Percentiles rank a stretch among this genome's conserved stretches.
Evolutionary conservation across 2,888 invertebrate genomes (phyloP).

Genomic region (Lithophane socia): DNA sequence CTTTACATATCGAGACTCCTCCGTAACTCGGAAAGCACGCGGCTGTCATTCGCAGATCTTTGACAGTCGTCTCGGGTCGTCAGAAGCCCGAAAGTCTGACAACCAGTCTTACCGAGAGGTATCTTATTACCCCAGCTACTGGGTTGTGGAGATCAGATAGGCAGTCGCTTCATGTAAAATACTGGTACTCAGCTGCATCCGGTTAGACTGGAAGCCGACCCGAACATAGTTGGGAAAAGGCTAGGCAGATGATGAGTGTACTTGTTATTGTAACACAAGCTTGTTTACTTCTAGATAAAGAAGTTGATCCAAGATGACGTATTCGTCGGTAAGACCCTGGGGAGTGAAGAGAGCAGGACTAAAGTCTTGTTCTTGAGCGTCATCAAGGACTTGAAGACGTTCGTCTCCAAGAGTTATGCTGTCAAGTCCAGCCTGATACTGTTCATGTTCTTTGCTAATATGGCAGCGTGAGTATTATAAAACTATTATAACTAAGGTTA

Average conservation of each 20-base stretch:
- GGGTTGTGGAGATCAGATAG: no score
- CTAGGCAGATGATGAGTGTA: background rate
- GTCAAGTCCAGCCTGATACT: constrained; percentile 83
- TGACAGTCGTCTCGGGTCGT: no score
- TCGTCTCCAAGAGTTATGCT: constrained; percentile 84
- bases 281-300: constrained; percentile 76
- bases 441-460: constrained; percentile 87
- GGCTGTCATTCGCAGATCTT: no score
- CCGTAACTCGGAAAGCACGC: no score
- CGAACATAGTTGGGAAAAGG: no score
- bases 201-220: no score
- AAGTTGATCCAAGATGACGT: constrained; percentile 83
- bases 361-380: constrained; percentile 83
- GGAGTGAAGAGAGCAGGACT: constrained; percentile 80
- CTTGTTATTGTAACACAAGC: background rate
- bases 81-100: no score
- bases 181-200: no score
- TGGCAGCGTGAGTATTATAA: constrained; percentile 85
- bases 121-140: no score
- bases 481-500: background rate
- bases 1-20: no score
- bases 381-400: constrained; percentile 82
- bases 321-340: constrained; percentile 78
- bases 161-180: no score
- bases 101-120: no score